Evolutionary conservation across 2,113 vertebrate genomes (phyloP), one percentile per base, ranked within the genome.

Genomic region (Pseudonaja textilis): DNA sequence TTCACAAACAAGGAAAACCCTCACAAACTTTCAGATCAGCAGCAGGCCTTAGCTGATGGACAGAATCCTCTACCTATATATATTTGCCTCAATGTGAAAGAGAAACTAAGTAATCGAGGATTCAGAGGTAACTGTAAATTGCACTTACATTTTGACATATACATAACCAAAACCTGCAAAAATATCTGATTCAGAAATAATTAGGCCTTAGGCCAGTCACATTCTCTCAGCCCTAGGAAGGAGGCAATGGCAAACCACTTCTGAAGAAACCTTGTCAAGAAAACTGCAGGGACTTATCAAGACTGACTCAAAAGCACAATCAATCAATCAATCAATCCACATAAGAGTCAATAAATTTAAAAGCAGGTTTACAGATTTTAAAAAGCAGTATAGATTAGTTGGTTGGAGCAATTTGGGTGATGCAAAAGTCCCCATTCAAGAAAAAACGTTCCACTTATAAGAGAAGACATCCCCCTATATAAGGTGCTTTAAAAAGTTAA

Each of bases 31-130:
- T 97, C 98, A 88, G 98, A 97, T 69, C 98, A 99, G 96, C 97
- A 98, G 90, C 97, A 94, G 95, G 97, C 98, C 91, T 89, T 99
- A 92, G 97, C 93, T 59, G 96, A 92, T 20, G 98, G 98, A 85
- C 98, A 98, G 96, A 98, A 98, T 94, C 98, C 98, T 22, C 93
- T 98, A 87, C 98, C 98, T 85, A 98, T 99, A 95, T 98, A 98
- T 96, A 98, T 98, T 56, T 98, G 98, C 90, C 97, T 98, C 95
- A 98, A 98, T 95, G 97, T 98, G 94, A 99, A 98, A 96, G 97
- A 97, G 81, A 98, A 97, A 95, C 92, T 96, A 94, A 97, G 98
- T 93, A 97, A 97, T 95, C 92, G 96, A 93, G 97, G 97, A 93
- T 98, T 98, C 93, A 97, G 97, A 97, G 98, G 98, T 98, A 98